Evolutionary conservation across 2,888 invertebrate species (phyloP).

Genomic region (Ichneumoninae sp.): DNA sequence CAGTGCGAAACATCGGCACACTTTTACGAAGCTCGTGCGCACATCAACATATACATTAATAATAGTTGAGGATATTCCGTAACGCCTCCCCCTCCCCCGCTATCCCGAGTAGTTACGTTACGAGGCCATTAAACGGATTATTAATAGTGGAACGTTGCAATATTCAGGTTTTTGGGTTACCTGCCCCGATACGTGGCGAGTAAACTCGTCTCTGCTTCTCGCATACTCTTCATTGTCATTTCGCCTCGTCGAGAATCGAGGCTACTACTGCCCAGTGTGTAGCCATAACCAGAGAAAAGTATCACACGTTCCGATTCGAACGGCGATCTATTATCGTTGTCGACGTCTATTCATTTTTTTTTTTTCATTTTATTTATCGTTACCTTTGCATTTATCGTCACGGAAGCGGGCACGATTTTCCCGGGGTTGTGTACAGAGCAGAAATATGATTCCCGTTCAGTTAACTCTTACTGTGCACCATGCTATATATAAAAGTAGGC

Average conservation of each 20-base stretch:
- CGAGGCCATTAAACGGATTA: conserved; percentile 67
- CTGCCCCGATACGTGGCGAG: conserved; percentile 52
- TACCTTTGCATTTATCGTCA: conserved; percentile 9
- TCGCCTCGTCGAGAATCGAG: conserved; percentile 58
- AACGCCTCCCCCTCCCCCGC: conserved; percentile 28
- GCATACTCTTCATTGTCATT: conserved; percentile 59
- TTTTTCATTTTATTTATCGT: not conserved
- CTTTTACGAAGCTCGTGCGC: not conserved
- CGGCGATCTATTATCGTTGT: conserved; percentile 40
- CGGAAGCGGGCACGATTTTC: not conserved
- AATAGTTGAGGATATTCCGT: conserved; percentile 55
- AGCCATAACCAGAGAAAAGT: conserved; percentile 43
- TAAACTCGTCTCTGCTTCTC: conserved; percentile 32
- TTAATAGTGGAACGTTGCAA: conserved; percentile 67
- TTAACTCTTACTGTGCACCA: not conserved
- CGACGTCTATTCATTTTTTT: conserved; percentile 9
- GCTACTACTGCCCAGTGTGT: conserved; percentile 25
- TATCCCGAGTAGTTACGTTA: conserved; percentile 50
- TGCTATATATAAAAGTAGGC: too few relatives aligned
- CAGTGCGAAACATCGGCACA: conserved; percentile 5
- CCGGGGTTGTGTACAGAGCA: not conserved
- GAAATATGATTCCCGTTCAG: not conserved
- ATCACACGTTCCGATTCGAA: conserved; percentile 60
- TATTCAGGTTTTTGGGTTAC: conserved; percentile 66
- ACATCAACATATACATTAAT: conserved; percentile 14